phyloP scores from a whole-genome alignment of 2,113 vertebrate species.

The Acanthochromis polyacanthus region DNA sequence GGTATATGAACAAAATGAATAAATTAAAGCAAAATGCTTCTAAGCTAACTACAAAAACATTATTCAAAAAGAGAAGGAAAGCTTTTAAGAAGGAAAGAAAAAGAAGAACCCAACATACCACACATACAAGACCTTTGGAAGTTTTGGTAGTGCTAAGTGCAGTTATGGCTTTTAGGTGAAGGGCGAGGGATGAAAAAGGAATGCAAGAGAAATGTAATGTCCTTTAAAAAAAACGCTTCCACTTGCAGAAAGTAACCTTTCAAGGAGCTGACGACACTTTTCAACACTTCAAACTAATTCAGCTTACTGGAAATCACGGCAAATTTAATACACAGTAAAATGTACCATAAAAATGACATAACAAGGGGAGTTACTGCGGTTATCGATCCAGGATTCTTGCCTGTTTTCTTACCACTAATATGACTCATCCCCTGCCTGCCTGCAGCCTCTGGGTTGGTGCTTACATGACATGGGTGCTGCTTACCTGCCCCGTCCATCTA shows the following conservation, averaged over 20 bases:
- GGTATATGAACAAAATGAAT: too few relatives aligned
- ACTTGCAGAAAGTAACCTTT: background rate
- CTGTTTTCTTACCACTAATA: conserved; percentile 16
- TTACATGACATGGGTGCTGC: conserved; percentile 22
- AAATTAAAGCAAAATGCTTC: too few relatives aligned
- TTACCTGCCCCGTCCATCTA: conserved; percentile 49
- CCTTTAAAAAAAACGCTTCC: background rate
- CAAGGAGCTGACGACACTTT: background rate
- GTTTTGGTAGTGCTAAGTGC: too few relatives aligned
- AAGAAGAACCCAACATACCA: too few relatives aligned
- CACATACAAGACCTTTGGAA: too few relatives aligned
- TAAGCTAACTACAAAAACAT: too few relatives aligned
- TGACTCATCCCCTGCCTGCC: background rate
- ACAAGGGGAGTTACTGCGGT: background rate
- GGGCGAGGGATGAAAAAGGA: too few relatives aligned
- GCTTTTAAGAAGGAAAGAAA: too few relatives aligned
- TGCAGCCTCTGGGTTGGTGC: conserved; percentile 28
- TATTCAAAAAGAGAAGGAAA: too few relatives aligned
- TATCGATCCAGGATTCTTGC: conserved; percentile 28
- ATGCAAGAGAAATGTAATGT: too few relatives aligned
- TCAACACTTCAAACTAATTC: conserved; percentile 8
- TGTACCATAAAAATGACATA: conserved; percentile 30
- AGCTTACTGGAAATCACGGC: background rate
- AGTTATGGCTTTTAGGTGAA: too few relatives aligned
- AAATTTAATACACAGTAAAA: conserved; percentile 32